Base-by-base conservation (phyloP, 2,113 vertebrate species). In the Elephantulus edwardii region DNA sequence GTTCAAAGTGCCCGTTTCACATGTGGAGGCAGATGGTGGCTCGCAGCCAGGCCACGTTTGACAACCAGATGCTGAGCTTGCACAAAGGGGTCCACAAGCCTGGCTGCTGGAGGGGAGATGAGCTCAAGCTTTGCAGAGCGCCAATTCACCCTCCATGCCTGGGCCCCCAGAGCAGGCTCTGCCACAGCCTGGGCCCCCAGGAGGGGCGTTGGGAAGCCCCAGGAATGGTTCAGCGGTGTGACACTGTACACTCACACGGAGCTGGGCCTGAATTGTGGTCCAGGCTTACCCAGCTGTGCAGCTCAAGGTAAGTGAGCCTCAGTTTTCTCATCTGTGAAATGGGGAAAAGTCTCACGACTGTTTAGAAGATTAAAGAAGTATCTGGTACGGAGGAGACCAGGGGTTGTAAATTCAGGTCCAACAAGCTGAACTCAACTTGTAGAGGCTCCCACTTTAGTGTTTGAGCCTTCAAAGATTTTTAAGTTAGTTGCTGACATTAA, bases 61-160 rank as follows among this genome's bases (percentile, higher is more conserved):
- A 97, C 96, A 97, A 96, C 92, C 96, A 97, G 97, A 97, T 95
- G 94, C 96, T 91, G 95, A 97, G 96, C 93, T 52, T 9, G 2
- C 74, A 97, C 93, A 95, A 95, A 97, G 95, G 94, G 89, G 86
- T 93, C 96, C 94, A 92, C 95, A 28, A 71, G 5, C 42, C 75
- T 14, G 82, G 64, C 33, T 74, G 77, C 80, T n/a, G 30, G 46
- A 3, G 1, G n/a, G 44, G 48, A 72, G 30, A 58, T 22, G 60
- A 64, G 56, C 33, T 44, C 1, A 14, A n/a, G 11, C 48, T n/a
- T 50, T 17, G 1, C 38, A 11, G 66, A 70, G 54, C 12, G 14
- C 62, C 50, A 5, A 42, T n/a, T 70, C 6, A 3, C 8, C 8
- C 3, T 72, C 56, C 6, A 0, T 0, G 40, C 40, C 76, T 5